Base-by-base conservation (phyloP, 2,797 vertebrate genomes). In the Chaetodon trifasciatus region DNA sequence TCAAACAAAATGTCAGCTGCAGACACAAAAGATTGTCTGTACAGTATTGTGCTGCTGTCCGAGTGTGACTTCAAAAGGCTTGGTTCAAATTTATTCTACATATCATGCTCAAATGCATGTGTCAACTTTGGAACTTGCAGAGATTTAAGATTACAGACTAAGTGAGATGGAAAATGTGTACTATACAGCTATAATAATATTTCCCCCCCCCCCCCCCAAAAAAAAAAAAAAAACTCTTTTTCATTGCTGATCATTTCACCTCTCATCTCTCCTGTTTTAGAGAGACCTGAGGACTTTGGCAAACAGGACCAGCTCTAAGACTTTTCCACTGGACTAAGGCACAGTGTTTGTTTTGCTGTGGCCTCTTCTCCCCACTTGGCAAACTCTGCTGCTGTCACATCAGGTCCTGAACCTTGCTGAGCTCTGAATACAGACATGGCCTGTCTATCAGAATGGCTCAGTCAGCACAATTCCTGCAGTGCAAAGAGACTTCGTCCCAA, bases 391-490 rank as follows among this genome's bases (percentile, higher is more conserved):
- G 50, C 84, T 90, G 81, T 91, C 84, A 89, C 81, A 78, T 7
- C 74, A 72, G 76, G 50, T 86, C 73, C 77, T 72, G 74, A 71
- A 86, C 82, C 83, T 86, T 37, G 28, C 70, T 74, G 87, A 84
- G 87, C 84, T 85, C 82, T 79, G 77, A 85, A 87, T 81, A 82
- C 78, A 90, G 90, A 89, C 74, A 64, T 70, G 67, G 78, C 19
- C 72, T 78, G 86, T 89, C 89, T 83, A 84, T 88, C 80, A 86
- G 77, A 92, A 84, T 8, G 28, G 75, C 89, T 70, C 69, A 74
- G 84, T 95, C 93, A 94, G 92, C 92, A 92, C 71, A 86, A 83
- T 91, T 86, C 76, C 78, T 87, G 63, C 85, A 77, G 85, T 56
- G 78, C 86, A 87, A 79, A 85, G 84, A 91, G 78, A 82, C 84